A percentile compares a stretch with the other conserved stretches of the same genome.
Evolutionary conservation across 2,113 vertebrate genomes (phyloP).

Genomic region (Pluvianellus socialis): DNA sequence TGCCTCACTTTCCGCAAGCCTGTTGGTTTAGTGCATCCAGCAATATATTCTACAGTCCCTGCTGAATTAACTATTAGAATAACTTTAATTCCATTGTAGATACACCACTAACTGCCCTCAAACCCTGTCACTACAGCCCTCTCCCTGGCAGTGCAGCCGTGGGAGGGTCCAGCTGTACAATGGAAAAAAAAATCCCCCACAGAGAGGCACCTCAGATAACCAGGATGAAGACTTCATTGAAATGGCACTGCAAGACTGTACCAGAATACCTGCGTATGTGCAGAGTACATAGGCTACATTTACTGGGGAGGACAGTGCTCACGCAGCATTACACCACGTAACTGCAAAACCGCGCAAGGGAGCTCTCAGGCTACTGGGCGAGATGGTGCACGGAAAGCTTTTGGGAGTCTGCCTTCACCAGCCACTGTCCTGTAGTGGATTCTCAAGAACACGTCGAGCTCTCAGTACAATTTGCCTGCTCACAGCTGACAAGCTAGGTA

Average conservation of each 20-base stretch:
- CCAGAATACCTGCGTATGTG: background rate
- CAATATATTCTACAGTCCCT: background rate
- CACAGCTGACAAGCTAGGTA: background rate
- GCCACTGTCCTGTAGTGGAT: background rate
- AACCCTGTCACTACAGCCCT: background rate
- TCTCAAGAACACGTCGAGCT: background rate
- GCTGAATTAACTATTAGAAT: background rate
- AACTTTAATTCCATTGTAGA: background rate
- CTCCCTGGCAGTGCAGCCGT: background rate
- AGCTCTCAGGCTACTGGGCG: background rate
- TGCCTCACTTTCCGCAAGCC: background rate
- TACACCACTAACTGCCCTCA: background rate
- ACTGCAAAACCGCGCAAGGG: background rate
- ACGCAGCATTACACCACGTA: background rate
- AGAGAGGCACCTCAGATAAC: background rate
- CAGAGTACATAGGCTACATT: background rate
- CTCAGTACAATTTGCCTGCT: background rate
- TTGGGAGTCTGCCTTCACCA: background rate
- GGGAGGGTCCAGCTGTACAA: background rate
- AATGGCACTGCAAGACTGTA: background rate
- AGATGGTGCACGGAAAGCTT: background rate
- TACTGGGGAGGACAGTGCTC: background rate
- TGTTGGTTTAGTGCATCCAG: background rate
- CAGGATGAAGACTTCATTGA: background rate
- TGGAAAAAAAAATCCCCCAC: background rate